These are phyloP conservation scores for Drosophila kepulauana DNA, from an alignment of 1,140 invertebrate species.

Conservation along the genomic window DNA sequence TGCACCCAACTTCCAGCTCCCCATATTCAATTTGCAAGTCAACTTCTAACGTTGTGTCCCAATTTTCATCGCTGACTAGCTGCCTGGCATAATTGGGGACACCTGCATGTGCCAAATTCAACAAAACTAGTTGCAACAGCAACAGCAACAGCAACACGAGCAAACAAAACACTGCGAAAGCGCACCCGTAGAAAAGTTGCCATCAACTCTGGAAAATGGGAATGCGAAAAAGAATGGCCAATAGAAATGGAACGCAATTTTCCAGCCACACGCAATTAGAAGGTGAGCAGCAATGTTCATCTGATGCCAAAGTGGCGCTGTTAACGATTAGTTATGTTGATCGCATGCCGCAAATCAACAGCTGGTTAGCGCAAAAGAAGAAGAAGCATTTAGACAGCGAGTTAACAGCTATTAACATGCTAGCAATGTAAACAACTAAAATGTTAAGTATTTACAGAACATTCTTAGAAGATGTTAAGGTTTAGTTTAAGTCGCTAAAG, in stretches of 20 bases:
- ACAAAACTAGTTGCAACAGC: conserved; percentile 62
- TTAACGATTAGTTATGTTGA: too few relatives aligned
- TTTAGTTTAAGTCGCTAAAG: too few relatives aligned
- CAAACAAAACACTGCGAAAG: conserved; percentile 20
- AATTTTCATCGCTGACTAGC: conserved; percentile 57
- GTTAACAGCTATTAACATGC: not conserved
- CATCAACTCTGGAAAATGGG: conserved; percentile 5
- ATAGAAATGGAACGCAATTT: conserved; percentile 58
- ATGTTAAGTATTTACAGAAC: too few relatives aligned
- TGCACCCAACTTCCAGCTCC: conserved; percentile 6
- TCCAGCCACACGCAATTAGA: conserved; percentile 47
- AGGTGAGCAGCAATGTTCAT: conserved; percentile 13
- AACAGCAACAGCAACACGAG: not conserved
- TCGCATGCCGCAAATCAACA: not conserved
- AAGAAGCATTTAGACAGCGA: too few relatives aligned
- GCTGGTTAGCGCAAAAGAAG: not conserved
- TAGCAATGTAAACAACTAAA: not conserved
- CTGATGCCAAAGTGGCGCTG: not conserved
- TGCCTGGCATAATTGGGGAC: conserved; percentile 73
- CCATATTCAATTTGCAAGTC: conserved; percentile 72
- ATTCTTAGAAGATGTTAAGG: too few relatives aligned
- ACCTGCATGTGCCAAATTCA: conserved; percentile 80
- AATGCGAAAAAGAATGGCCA: conserved; percentile 17
- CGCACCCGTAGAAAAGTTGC: conserved; percentile 19
- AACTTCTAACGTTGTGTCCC: conserved; percentile 70